Conservation (phyloP, 2,113 vertebrate genomes). For the Epinephelus fuscoguttatus region DNA sequence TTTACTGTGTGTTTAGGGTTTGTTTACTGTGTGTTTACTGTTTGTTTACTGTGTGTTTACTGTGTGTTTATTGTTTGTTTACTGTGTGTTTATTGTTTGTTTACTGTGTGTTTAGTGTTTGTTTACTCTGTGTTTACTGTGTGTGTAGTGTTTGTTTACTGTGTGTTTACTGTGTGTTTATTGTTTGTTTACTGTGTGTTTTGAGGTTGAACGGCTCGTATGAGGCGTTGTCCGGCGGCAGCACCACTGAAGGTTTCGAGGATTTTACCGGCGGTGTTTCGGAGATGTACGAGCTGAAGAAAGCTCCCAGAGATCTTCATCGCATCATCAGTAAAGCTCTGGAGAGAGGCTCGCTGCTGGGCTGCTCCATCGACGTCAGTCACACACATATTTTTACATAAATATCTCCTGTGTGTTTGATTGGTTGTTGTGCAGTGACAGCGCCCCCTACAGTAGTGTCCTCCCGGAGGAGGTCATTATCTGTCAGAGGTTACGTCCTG, state of each 20-base stretch:
- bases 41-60: not conserved
- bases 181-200: not conserved
- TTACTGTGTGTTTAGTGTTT: not conserved
- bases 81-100: not conserved
- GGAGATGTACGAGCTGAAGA: slow-evolving; percentile 87
- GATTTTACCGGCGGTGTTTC: slow-evolving; percentile 92
- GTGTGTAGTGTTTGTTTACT: not conserved
- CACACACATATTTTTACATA: not conserved
- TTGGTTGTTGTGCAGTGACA: too few species aligned
- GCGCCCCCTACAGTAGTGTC: too few species aligned
- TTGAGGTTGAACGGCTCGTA: slow-evolving; percentile 90
- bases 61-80: not conserved
- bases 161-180: not conserved
- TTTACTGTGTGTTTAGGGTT: not conserved
- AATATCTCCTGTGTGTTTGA: too few species aligned
- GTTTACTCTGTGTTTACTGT: not conserved
- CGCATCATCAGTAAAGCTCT: slow-evolving; percentile 88
- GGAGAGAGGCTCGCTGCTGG: slow-evolving; percentile 89
- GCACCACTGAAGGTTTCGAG: slow-evolving; percentile 92
- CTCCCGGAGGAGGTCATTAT: too few species aligned
- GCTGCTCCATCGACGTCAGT: slow-evolving; percentile 89
- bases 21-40: not conserved
- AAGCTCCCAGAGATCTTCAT: slow-evolving; percentile 82
- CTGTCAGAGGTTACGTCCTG: too few species aligned
- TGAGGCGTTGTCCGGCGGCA: slow-evolving; percentile 90